Base-by-base conservation (phyloP, 2,113 vertebrate species). In the Arizona elegans region DNA sequence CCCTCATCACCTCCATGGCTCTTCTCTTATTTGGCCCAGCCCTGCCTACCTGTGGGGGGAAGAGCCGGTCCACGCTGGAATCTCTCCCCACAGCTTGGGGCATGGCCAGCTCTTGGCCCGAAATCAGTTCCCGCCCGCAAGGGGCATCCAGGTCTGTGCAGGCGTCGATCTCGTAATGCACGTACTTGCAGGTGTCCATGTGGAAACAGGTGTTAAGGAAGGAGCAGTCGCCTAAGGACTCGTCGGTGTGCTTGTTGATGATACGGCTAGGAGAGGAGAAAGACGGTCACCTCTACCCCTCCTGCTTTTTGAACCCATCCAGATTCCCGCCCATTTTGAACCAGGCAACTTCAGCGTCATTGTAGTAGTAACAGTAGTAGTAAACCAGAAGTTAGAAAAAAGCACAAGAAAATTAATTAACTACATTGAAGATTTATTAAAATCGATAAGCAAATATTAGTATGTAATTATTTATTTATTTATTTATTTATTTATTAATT, bases 181-280 rank as follows among this genome's bases (percentile, higher is more conserved):
- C 98, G 86, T 99, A 99, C 92, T 99, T 99, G 96, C 99, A 99
- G 92, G 98, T 99, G 96, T 99, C 99, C 99, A 99, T 99, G 96
- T 99, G 99, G 97, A 99, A 99, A 92, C 99, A 99, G 0, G 99
- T 99, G 97, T 99, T 99, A 92, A 99, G 98, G 96, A 99, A 99
- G 93, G 98, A 99, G 96, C 99, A 99, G 96, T 99, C 98, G 17
- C 99, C 98, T 13, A 99, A 97, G 92, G 98, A 99, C 93, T 99
- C 98, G 62, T 99, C 99, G 0, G 99, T 99, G 97, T 99, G 98
- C 94, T 98, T 99, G 97, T 99, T 99, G 96, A 99, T 99, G 96
- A 99, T 99, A 92, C 99, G 98, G 70, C 98, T 99, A 95, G 2
- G 75, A 3, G 55, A 24, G 24, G 33, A 43, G 26, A 52, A 94